Base-by-base conservation (phyloP, 2,888 invertebrate genomes). In the Nomada ferruginata region DNA sequence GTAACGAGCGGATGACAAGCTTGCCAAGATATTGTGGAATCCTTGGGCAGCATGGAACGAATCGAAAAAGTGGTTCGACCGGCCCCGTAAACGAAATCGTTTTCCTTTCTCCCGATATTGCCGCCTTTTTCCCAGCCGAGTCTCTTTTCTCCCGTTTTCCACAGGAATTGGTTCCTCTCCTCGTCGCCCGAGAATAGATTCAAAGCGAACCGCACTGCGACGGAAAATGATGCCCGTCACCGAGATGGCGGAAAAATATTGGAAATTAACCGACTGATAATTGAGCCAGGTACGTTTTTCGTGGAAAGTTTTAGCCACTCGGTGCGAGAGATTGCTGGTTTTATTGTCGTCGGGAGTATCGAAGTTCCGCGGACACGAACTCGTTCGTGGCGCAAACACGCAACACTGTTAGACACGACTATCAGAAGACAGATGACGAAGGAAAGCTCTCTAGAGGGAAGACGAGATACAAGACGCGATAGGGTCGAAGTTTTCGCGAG, bases 401-500 rank as follows among this genome's bases (percentile, higher is more conserved):
- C 29, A 52, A 57, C 77, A 57, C 74, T 74, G 69, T 73, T 65
- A 70, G 76, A 66, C 76, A 64, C 73, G 80, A 84, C 75, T 70
- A 63, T 73, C 70, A 36, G 85, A 64, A 61, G 79, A 80, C 77
- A 74, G 74, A 78, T 79, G 65, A 76, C 70, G 84, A 79, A 82
- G 78, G 78, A 86, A 82, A 80, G 86, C 86, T 80, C 84, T 75
- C 83, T 50, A 63, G 84, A 71, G 74, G 70, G 74, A 74, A 69
- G 77, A 63, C 55, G 59, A 76, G 79, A 74, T 66, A 70, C 81
- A 69, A 36, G 77, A 83, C 69, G 73, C 79, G 79, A 73, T 69
- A 71, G 80, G 71, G 77, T 79, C 70, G 75, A 87, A 88, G 84
- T 87, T 87, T 84, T 76, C 88, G 74, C 72, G 71, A 76, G 88